These are phyloP conservation scores for Bubo bubo DNA, from an alignment of 2,113 vertebrate species.

Conservation along the genomic window DNA sequence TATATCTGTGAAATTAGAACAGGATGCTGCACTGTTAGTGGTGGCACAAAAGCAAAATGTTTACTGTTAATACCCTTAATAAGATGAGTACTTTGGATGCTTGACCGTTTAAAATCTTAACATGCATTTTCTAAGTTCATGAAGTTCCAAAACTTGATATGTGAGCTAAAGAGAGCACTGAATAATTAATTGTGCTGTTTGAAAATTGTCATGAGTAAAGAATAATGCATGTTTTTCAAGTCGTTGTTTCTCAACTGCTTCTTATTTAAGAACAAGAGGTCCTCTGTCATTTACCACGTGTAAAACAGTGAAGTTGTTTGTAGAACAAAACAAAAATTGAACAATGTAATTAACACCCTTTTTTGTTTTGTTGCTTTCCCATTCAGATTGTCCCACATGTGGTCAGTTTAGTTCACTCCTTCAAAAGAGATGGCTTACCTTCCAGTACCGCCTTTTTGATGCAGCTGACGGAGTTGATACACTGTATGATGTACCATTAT, in stretches of 20 bases:
- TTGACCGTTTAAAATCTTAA: not conserved
- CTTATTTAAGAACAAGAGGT: not conserved
- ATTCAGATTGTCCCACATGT: slow-evolving; percentile 90
- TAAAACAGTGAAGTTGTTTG: not conserved
- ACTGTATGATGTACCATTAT: slow-evolving; percentile 99
- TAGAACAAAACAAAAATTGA: not conserved
- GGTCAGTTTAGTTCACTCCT: slow-evolving; percentile 85
- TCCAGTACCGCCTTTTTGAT: slow-evolving; percentile 89
- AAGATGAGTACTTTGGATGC: not conserved
- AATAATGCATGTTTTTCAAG: not conserved
- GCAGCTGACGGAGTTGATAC: slow-evolving; percentile 89
- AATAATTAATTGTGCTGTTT: not conserved
- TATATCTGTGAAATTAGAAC: not conserved
- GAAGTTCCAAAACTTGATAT: not conserved
- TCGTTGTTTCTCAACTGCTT: not conserved
- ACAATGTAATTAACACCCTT: not conserved
- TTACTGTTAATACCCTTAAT: not conserved
- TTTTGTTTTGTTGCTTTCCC: not conserved
- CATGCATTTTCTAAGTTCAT: not conserved
- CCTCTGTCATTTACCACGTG: not conserved
- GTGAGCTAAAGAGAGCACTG: not conserved
- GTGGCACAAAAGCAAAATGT: not conserved
- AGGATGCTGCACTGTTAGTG: not conserved
- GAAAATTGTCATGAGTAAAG: not conserved
- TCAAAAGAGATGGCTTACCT: slow-evolving; percentile 86